phyloP scores from a whole-genome alignment of 2,888 invertebrate species.

The Tipula helvola region DNA sequence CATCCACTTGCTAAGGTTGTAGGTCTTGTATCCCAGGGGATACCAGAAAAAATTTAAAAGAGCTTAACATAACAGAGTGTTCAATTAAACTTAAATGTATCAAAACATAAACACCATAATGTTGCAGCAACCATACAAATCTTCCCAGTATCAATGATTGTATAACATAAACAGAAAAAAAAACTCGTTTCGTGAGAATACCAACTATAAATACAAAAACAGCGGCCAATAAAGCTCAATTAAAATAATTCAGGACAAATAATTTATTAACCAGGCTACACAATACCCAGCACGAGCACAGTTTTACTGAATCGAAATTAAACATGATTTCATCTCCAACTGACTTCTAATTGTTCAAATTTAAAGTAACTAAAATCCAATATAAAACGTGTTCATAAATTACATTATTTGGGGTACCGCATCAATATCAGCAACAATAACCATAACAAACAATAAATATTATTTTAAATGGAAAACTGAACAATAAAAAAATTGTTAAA shows the following conservation, averaged over 20 bases:
- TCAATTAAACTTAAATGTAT: too few species aligned
- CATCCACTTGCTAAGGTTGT: too few species aligned
- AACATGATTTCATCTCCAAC: background rate
- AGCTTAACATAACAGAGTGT: too few species aligned
- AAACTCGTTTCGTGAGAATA: background rate
- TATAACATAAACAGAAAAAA: background rate
- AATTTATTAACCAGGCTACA: background rate
- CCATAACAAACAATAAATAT: background rate
- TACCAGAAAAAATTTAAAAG: too few species aligned
- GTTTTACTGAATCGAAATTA: background rate
- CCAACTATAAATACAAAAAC: background rate
- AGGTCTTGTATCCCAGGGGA: too few species aligned
- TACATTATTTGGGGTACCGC: background rate
- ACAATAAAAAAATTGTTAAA: background rate
- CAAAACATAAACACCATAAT: too few species aligned
- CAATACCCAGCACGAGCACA: background rate
- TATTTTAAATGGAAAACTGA: background rate
- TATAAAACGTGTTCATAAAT: background rate
- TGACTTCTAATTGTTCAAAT: background rate
- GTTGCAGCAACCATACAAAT: too few species aligned
- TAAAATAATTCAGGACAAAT: background rate
- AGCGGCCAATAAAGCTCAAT: background rate
- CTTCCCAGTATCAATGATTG: too few species aligned
- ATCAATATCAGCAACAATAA: background rate
- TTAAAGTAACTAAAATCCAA: background rate